Evolutionary conservation across 2,113 vertebrate genomes (phyloP).

Genomic region (Formicarius rufipectus): DNA sequence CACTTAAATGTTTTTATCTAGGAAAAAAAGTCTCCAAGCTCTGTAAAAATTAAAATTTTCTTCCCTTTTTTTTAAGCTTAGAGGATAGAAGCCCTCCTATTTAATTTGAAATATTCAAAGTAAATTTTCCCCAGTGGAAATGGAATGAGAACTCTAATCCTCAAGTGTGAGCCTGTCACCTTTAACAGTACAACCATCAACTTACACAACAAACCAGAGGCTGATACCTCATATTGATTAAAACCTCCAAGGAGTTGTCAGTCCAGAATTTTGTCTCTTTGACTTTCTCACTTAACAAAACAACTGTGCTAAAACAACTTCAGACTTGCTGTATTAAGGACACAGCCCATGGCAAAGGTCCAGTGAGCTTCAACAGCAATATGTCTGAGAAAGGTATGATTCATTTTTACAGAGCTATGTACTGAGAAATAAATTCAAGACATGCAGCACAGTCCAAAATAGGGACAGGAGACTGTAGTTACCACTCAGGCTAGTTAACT

Average conservation of each 20-base stretch:
- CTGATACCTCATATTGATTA: neutral
- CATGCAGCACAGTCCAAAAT: neutral
- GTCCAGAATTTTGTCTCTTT: neutral
- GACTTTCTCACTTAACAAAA: neutral
- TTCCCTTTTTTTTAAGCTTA: neutral
- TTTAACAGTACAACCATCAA: neutral
- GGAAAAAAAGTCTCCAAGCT: neutral
- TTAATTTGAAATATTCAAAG: neutral
- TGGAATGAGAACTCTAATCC: neutral
- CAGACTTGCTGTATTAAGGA: neutral
- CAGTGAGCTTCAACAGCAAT: neutral
- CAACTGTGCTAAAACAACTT: neutral
- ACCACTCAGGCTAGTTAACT: neutral
- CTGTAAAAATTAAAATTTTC: neutral
- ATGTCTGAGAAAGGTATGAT: neutral
- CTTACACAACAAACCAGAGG: neutral
- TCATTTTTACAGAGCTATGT: neutral
- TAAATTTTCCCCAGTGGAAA: neutral
- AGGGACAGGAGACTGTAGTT: neutral
- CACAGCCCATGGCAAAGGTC: neutral
- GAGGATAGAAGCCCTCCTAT: neutral
- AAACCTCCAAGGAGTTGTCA: neutral
- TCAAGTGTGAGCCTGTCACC: neutral
- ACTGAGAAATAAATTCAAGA: neutral
- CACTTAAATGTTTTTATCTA: neutral